phyloP scores from a whole-genome alignment of 2,797 vertebrate genomes.

The Fistularia tabacaria region DNA sequence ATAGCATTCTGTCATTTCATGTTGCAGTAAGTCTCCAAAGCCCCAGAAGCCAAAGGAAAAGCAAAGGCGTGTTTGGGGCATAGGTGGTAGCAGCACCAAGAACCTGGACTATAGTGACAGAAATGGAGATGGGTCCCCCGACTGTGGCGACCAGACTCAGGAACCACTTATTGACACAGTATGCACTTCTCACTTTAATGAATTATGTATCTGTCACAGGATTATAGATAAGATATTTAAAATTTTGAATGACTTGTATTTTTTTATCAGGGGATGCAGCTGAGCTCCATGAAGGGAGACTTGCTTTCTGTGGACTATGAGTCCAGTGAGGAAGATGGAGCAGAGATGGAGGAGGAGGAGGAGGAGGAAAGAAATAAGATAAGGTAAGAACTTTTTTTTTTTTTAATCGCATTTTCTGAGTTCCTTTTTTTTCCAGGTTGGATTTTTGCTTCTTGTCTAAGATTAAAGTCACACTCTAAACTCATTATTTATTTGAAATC shows the following conservation, averaged over 20 bases:
- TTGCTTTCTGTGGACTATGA: slow-evolving; percentile 89
- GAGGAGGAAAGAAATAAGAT: slow-evolving; percentile 49
- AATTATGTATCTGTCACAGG: neutral
- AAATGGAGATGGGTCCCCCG: slow-evolving; percentile 74
- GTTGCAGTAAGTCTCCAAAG: slow-evolving; percentile 83
- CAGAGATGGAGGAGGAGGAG: slow-evolving; percentile 59
- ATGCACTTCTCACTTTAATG: slow-evolving; percentile 2
- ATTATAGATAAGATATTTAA: too few species aligned
- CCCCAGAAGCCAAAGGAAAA: slow-evolving; percentile 85
- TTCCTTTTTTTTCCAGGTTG: too few species aligned
- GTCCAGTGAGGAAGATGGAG: slow-evolving; percentile 83
- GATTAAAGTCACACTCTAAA: neutral
- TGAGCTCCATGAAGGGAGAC: slow-evolving; percentile 79
- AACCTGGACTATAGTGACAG: slow-evolving; percentile 86
- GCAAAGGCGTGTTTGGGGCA: slow-evolving; percentile 85
- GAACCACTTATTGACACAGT: slow-evolving; percentile 74
- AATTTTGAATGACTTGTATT: neutral
- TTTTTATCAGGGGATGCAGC: slow-evolving; percentile 61
- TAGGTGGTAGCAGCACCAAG: slow-evolving; percentile 78
- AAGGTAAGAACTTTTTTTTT: slow-evolving; percentile 55
- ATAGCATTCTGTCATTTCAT: neutral
- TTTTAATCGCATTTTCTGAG: too few species aligned
- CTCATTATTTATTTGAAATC: neutral
- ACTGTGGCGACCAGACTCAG: slow-evolving; percentile 51
- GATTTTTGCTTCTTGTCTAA: neutral